phyloP scores from a whole-genome alignment of 2,888 invertebrate species.

The Desoria tigrina region DNA sequence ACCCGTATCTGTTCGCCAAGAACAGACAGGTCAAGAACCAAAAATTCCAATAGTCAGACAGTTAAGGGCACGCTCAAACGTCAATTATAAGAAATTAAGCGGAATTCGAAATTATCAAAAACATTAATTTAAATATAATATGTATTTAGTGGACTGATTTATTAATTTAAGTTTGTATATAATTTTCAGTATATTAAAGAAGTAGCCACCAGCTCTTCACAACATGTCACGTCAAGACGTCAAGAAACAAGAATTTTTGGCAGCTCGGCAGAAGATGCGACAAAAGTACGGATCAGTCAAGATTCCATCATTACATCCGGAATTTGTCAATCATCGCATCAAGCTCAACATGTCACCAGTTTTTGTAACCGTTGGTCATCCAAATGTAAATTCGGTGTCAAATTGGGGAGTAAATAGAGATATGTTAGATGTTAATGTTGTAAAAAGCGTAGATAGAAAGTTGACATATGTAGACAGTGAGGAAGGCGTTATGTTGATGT shows the following conservation, averaged over 20 bases:
- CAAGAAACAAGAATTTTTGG: too few species aligned
- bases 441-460: background rate
- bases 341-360: background rate
- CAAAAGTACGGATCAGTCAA: too few species aligned
- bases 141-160: too few species aligned
- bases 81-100: background rate
- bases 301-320: too few species aligned
- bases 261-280: too few species aligned
- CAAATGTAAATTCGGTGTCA: background rate
- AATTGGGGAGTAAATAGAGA: background rate
- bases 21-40: background rate
- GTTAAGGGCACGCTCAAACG: background rate
- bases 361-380: background rate
- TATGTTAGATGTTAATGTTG: background rate
- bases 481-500: background rate
- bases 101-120: background rate
- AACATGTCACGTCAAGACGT: too few species aligned
- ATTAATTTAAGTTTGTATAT: too few species aligned
- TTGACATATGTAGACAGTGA: background rate
- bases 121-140: too few species aligned
- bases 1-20: background rate
- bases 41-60: background rate
- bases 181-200: conserved; percentile 6
- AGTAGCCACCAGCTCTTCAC: background rate
- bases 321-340: background rate